phyloP scores from a whole-genome alignment of 2,797 vertebrate genomes.

The Etheostoma perlongum region DNA sequence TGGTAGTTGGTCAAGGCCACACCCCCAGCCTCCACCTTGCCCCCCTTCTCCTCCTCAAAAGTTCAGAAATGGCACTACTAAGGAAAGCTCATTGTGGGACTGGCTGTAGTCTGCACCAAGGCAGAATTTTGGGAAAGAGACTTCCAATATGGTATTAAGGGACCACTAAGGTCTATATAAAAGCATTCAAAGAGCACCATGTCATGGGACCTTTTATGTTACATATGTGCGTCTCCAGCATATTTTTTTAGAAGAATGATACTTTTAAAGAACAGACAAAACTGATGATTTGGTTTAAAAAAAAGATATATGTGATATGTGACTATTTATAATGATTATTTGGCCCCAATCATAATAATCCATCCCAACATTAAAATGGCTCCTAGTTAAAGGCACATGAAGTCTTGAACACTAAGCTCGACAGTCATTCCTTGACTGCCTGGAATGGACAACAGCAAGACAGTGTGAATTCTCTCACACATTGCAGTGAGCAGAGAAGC shows the following conservation, averaged over 20 bases:
- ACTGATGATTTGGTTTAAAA: not conserved
- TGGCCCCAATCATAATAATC: not conserved
- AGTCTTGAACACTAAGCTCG: conserved; percentile 13
- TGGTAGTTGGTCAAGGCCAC: too few relatives aligned
- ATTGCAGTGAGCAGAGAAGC: conserved; percentile 57
- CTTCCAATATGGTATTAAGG: too few relatives aligned
- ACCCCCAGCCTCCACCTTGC: too few relatives aligned
- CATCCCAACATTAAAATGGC: not conserved
- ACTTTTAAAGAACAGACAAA: not conserved
- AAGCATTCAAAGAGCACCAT: too few relatives aligned
- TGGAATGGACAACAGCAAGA: conserved; percentile 49
- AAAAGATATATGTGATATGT: not conserved
- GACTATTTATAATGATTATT: not conserved
- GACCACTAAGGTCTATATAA: too few relatives aligned
- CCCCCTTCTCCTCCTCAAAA: too few relatives aligned
- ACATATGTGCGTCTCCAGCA: too few relatives aligned
- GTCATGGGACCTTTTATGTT: not conserved
- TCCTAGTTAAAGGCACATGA: conserved; percentile 7
- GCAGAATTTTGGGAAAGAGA: too few relatives aligned
- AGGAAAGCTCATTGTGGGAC: too few relatives aligned
- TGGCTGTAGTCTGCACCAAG: too few relatives aligned
- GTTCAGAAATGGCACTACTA: too few relatives aligned
- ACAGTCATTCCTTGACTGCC: conserved; percentile 12
- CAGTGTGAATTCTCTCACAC: conserved; percentile 77
- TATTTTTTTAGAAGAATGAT: not conserved